Conservation (phyloP, 1,140 invertebrate genomes). For the Ericerus pela region DNA sequence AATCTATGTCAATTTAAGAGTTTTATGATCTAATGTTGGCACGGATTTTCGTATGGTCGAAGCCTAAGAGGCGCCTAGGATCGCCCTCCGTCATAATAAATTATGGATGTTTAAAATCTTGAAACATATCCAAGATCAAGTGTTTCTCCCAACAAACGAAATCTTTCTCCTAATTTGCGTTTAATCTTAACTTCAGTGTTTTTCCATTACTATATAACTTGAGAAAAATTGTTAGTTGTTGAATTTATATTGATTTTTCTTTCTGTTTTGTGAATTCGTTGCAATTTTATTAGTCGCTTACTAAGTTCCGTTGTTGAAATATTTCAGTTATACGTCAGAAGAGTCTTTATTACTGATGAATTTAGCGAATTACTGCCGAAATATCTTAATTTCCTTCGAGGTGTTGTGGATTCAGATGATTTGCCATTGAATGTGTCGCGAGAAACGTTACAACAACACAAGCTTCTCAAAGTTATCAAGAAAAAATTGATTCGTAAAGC, state of each 20-base stretch:
- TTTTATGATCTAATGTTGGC: too few relatives aligned
- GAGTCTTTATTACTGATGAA: slow-evolving; percentile 98
- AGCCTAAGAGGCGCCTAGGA: too few relatives aligned
- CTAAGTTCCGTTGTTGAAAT: neutral
- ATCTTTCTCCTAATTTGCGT: too few relatives aligned
- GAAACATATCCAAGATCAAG: too few relatives aligned
- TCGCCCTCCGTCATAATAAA: too few relatives aligned
- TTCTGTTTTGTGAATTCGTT: neutral
- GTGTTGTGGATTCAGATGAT: slow-evolving; percentile 99
- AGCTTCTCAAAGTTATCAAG: slow-evolving; percentile 96
- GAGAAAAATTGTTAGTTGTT: neutral
- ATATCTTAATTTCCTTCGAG: slow-evolving; percentile 85
- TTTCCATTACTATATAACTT: too few relatives aligned
- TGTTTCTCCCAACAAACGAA: too few relatives aligned
- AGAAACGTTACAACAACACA: slow-evolving; percentile 97
- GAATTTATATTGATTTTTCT: slow-evolving; percentile 3
- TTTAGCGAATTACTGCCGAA: slow-evolving; percentile 99
- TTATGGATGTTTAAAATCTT: too few relatives aligned
- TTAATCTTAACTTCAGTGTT: too few relatives aligned
- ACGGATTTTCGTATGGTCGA: too few relatives aligned
- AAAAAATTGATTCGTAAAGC: slow-evolving; percentile 97
- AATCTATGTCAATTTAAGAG: too few relatives aligned
- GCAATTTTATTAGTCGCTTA: slow-evolving; percentile 1
- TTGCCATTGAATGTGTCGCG: slow-evolving; percentile 94
- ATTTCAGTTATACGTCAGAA: slow-evolving; percentile 68